A percentile compares a stretch with the other conserved stretches of the same genome.
These are phyloP conservation scores for Cyanoramphus novaezelandiae DNA, from an alignment of 2,113 vertebrate genomes.

Conservation along the genomic window DNA sequence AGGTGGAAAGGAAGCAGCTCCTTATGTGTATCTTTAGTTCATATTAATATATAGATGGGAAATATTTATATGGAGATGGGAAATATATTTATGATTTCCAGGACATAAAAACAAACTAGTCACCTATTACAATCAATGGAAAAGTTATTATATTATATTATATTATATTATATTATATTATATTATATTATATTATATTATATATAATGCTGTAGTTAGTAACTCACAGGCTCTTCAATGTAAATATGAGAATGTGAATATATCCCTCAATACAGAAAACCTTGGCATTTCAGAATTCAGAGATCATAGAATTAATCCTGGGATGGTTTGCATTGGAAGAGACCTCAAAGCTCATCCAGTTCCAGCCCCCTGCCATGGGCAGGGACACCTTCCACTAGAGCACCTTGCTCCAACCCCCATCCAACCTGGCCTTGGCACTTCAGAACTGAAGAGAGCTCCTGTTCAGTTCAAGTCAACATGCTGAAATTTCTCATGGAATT, in stretches of 20 bases:
- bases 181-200: no score
- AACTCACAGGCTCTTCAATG: neutral
- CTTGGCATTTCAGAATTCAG: neutral
- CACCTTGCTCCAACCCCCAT: neutral
- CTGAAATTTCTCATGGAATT: neutral
- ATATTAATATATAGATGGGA: neutral
- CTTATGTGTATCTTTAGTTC: neutral
- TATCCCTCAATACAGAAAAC: neutral
- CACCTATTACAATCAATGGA: neutral
- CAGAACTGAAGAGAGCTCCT: neutral
- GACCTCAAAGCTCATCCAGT: neutral
- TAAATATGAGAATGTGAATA: neutral
- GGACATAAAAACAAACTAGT: neutral
- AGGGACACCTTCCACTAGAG: neutral
- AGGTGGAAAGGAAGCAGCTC: neutral
- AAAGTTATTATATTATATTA: neutral
- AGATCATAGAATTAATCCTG: neutral
- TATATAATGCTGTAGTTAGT: neutral
- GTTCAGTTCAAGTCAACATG: neutral
- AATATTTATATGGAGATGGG: neutral
- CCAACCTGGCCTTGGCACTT: neutral
- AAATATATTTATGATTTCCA: neutral
- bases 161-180: no score
- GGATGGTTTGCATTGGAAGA: neutral
- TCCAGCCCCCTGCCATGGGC: neutral